Evolutionary conservation across 2,888 invertebrate genomes (phyloP).

Genomic region (Machimus atricapillus): DNA sequence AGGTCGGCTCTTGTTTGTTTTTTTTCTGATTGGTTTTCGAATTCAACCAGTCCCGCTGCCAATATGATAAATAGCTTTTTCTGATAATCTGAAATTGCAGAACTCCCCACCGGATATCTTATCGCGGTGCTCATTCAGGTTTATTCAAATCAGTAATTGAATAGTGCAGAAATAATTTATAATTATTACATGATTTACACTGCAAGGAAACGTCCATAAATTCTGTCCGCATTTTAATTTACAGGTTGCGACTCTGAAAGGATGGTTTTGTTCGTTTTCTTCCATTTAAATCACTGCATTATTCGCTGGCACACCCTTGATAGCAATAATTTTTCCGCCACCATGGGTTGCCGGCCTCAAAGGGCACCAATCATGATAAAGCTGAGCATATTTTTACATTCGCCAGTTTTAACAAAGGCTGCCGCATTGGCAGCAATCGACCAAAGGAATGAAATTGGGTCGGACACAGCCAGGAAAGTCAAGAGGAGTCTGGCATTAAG

Average conservation of each 20-base stretch:
- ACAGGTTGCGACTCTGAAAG: neutral
- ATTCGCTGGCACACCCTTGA: neutral
- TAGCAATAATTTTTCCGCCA: constrained; percentile 22
- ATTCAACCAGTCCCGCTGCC: neutral
- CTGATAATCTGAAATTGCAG: neutral
- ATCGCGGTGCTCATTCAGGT: neutral
- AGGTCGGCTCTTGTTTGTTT: neutral
- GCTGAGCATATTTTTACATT: constrained; percentile 34
- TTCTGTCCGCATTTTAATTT: neutral
- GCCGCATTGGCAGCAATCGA: constrained; percentile 22
- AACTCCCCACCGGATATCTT: neutral
- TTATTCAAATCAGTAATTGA: neutral
- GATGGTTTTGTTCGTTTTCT: neutral
- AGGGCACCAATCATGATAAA: constrained; percentile 41
- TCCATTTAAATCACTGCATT: constrained; percentile 2
- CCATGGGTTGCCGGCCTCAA: neutral
- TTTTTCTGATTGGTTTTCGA: neutral
- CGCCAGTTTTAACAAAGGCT: constrained; percentile 27
- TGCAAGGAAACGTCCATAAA: neutral
- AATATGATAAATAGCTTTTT: neutral
- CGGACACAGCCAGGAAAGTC: neutral
- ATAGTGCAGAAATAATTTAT: neutral
- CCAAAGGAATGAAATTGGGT: constrained; percentile 11
- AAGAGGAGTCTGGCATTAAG: constrained; percentile 14
- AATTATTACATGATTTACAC: neutral